phyloP scores from a whole-genome alignment of 2,888 invertebrate species.

The Julus scanicus region DNA sequence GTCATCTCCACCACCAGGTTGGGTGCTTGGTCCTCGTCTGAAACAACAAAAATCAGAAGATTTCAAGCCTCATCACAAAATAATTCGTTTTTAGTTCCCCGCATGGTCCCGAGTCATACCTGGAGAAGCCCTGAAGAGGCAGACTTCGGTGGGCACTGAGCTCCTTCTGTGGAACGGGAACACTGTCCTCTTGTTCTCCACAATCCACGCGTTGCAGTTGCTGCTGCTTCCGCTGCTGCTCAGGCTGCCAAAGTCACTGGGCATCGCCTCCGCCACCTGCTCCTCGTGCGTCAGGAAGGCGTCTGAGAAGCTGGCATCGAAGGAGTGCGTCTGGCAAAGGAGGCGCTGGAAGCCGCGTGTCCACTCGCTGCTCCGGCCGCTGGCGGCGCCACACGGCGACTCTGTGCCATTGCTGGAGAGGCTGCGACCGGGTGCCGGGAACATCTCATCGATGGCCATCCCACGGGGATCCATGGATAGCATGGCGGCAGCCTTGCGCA shows the following conservation, averaged over 20 bases:
- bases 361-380: background rate
- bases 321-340: conserved; percentile 51
- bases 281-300: conserved; percentile 18
- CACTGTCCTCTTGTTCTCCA: conserved; percentile 22
- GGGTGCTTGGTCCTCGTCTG: background rate
- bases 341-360: background rate
- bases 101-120: background rate
- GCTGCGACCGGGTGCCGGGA: conserved; percentile 5
- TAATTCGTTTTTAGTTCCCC: background rate
- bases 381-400: background rate
- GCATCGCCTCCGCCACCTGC: background rate
- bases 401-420: conserved; percentile 16
- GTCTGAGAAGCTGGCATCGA: conserved; percentile 52
- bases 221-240: conserved; percentile 41
- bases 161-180: conserved; percentile 55
- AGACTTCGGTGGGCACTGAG: conserved; percentile 54
- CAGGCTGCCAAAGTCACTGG: background rate
- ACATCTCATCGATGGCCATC: background rate
- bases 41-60: background rate
- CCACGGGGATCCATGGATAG: background rate
- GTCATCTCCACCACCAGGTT: conserved; percentile 48
- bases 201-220: conserved; percentile 19
- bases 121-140: conserved; percentile 50
- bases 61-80: too few relatives aligned
- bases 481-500: background rate